Evolutionary conservation across 1,140 invertebrate species (phyloP).

Genomic region (Hypsibius dujardini): DNA sequence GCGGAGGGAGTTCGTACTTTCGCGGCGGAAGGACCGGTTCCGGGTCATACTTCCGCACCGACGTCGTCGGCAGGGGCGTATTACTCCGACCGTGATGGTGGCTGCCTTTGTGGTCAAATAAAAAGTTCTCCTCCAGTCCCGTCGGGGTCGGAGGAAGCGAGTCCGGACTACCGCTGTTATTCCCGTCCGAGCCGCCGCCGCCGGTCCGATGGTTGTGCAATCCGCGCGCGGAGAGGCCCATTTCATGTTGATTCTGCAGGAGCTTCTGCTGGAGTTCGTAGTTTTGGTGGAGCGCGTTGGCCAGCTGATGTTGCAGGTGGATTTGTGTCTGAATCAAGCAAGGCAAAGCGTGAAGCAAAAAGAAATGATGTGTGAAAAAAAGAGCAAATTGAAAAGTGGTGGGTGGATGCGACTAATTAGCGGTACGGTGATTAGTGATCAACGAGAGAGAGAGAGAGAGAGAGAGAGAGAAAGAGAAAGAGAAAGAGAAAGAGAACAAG

Average conservation of each 20-base stretch:
- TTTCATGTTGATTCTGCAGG: slow-evolving; percentile 61
- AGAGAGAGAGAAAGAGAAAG: background rate
- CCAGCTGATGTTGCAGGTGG: slow-evolving; percentile 34
- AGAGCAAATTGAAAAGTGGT: too few species aligned
- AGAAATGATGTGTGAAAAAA: too few species aligned
- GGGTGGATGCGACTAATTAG: too few species aligned
- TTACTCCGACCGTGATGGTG: background rate
- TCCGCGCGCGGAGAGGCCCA: slow-evolving; percentile 15
- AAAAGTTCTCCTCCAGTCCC: background rate
- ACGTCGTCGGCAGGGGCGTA: slow-evolving; percentile 22
- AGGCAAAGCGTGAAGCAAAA: too few species aligned
- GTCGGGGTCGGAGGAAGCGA: background rate
- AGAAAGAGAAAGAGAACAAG: background rate
- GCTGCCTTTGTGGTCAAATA: background rate
- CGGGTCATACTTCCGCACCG: slow-evolving; percentile 22
- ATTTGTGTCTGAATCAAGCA: background rate
- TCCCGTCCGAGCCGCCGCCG: slow-evolving; percentile 9
- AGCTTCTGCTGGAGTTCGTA: slow-evolving; percentile 84
- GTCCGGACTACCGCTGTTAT: background rate
- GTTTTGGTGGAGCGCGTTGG: slow-evolving; percentile 83
- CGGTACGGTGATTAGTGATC: background rate
- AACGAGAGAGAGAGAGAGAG: background rate
- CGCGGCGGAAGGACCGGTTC: slow-evolving; percentile 19
- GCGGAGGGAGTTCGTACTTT: slow-evolving; percentile 18
- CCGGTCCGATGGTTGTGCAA: background rate